Base-by-base conservation (phyloP, 2,797 vertebrate genomes). In the Macropodus opercularis region DNA sequence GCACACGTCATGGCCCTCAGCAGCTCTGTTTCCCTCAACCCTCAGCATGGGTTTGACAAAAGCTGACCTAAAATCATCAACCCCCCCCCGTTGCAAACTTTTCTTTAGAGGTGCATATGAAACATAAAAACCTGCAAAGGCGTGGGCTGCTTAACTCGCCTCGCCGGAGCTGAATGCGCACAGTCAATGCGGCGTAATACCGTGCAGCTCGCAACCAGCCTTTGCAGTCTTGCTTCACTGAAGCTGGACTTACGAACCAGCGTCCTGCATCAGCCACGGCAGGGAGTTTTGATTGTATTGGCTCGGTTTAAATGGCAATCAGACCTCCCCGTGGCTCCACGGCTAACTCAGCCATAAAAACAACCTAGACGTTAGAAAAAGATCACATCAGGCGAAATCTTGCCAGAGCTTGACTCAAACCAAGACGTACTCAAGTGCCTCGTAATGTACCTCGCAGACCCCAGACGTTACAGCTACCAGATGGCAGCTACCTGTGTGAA, bases 1-100 rank as follows among this genome's bases (percentile, higher is more conserved):
- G 77, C 85, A 81, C 83, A 86, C 79, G 75, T 84, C 87, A 88
- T 76, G 68, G 79, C 66, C 71, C 69, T 77, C 63, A 62, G 67
- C 62, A 38, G 67, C 73, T n/a, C n/a, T 39, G 65, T 62, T 74
- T 74, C 72, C 46, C 75, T 82, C 64, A 60, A 70, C 63, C 60
- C 75, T 76, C 81, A 75, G 77, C 80, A 51, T 72, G 77, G 63
- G 74, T 58, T 70, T 60, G 71, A 85, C 79, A 80, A 77, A 81
- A 85, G 83, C 83, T 82, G 81, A 84, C 71, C 77, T 11, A 71
- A 79, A 78, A n/a, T n/a, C n/a, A n/a, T n/a, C n/a, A n/a, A n/a
- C n/a, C n/a, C n/a, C n/a, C n/a, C n/a, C n/a, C 75, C 75, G 69
- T 62, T 51, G 58, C 52, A 60, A 57, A 65, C 62, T 42, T 69